Base-by-base conservation (phyloP, 2,797 vertebrate species). In the Chrosomus eos region DNA sequence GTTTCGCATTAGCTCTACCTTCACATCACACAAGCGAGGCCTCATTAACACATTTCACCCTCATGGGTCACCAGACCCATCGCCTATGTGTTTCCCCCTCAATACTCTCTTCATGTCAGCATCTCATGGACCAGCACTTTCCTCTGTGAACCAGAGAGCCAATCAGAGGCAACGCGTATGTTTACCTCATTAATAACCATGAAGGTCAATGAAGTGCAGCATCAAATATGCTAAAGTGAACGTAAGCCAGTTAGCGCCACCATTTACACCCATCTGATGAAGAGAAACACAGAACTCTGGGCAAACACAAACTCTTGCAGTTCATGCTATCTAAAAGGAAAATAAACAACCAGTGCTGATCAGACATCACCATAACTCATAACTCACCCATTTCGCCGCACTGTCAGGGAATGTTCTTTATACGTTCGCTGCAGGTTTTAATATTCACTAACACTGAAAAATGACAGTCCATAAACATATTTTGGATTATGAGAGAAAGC, bases 21-120 rank as follows among this genome's bases (percentile, higher is more conserved):
- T 87, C 88, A 89, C 88, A 88, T 89, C 90, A 88, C 87, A 87
- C 88, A 89, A 83, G 92, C 88, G 80, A 92, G 88, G 86, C 88
- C 89, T 89, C 89, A 92, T 93, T 93, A 92, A 94, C 90, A 91
- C 89, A 67, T 87, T 84, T 94, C 91, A 92, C 93, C 91, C 93
- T 94, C 93, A 94, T 89, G 89, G 93, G 90, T 94, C 93, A 93
- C 28, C 89, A 89, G 90, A 85, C 87, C 88, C 80, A 87, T 89
- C 87, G 68, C n/a, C 31, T 21, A 36, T 8, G 36, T 4, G 81
- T 81, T 88, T 82, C 11, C 19, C 14, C 10, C 5, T 48, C 16
- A 60, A 36, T 33, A 31, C 84, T 40, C 31, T 48, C n/a, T n/a
- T 38, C 38, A 31, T 48, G 64, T 28, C 70, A 76, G 85, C 81